These are phyloP conservation scores for Sebastiscus tertius DNA, from an alignment of 2,797 vertebrate species.

Conservation along the genomic window DNA sequence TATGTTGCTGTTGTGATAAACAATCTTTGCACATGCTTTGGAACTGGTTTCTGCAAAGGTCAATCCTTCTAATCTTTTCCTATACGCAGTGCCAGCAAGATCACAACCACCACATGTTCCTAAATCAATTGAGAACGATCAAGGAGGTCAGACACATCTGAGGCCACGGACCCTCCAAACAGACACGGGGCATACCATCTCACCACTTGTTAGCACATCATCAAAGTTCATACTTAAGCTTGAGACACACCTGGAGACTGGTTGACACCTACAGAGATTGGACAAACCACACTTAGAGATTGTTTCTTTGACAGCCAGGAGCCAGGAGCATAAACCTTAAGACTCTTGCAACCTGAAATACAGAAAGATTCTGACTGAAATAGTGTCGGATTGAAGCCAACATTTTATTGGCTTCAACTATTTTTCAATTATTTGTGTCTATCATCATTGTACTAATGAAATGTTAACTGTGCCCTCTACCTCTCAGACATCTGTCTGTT, in stretches of 20 bases:
- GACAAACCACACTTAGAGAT: neutral
- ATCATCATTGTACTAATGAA: neutral
- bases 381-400: neutral
- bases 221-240: neutral
- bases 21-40: neutral
- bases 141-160: neutral
- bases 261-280: no score
- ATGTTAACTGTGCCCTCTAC: no score
- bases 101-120: neutral
- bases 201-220: neutral
- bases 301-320: neutral
- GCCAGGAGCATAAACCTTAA: neutral
- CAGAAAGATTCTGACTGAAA: neutral
- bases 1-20: neutral
- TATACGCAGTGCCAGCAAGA: neutral
- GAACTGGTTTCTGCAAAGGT: neutral
- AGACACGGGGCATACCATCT: neutral
- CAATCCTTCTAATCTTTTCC: no score
- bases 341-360: neutral
- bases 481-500: neutral
- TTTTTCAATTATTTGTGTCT: neutral
- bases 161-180: neutral
- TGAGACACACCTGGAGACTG: neutral
- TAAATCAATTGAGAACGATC: neutral
- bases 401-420: neutral